Conservation (phyloP, 2,888 invertebrate genomes). For the Mesorhabditis sp. region DNA sequence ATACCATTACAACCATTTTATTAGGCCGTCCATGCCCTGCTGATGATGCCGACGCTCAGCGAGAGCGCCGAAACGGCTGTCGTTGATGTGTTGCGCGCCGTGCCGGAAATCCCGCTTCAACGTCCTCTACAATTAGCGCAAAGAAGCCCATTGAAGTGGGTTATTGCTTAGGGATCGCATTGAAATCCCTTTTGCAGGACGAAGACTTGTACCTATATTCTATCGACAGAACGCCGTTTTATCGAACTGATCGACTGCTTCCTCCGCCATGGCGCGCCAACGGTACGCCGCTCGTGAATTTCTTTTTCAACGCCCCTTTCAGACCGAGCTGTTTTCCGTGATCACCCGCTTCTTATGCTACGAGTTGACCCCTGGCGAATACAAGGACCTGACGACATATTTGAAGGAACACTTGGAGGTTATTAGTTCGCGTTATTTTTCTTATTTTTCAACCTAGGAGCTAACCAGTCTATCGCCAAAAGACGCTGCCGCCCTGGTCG, state of each 20-base stretch:
- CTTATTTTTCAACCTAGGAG: neutral
- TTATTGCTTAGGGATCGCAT: neutral
- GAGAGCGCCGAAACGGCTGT: constrained; percentile 15
- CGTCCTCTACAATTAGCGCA: constrained; percentile 24
- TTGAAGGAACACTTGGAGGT: neutral
- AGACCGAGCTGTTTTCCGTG: neutral
- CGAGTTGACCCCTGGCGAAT: neutral
- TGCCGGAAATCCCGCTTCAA: constrained; percentile 21
- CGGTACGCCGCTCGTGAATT: neutral
- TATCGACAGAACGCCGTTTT: constrained; percentile 24
- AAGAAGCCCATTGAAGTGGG: constrained; percentile 13
- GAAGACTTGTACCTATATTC: constrained; percentile 20
- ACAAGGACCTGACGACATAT: neutral
- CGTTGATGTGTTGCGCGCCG: constrained; percentile 22
- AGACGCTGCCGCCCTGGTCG: constrained; percentile 25
- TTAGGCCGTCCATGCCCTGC: constrained; percentile 15
- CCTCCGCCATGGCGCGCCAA: constrained; percentile 13
- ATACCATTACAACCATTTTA: neutral
- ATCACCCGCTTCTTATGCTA: neutral
- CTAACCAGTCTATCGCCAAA: neutral
- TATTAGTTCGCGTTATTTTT: neutral
- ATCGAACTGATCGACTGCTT: constrained; percentile 27
- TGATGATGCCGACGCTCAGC: constrained; percentile 7
- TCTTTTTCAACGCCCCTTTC: neutral
- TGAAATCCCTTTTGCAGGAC: constrained; percentile 16